Base-by-base conservation (phyloP, 2,888 invertebrate genomes). In the Caenorhabditis uteleia region DNA sequence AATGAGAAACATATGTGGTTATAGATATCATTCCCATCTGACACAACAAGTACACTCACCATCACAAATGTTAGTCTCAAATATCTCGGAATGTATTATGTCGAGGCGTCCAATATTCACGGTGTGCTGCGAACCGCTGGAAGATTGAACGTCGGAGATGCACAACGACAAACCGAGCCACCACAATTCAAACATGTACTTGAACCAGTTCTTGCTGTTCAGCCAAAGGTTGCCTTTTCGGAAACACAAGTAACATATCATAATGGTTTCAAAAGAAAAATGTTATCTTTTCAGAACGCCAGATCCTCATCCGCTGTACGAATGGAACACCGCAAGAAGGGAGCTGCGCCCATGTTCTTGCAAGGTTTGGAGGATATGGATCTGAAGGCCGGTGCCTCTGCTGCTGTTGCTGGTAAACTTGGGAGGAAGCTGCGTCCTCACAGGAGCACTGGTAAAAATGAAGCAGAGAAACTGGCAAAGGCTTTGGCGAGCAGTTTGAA, bases 321-420 rank as follows among this genome's bases (percentile, higher is more conserved):
- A 38, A 50, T 69, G 58, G 70, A 70, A 33, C 38, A 56, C 54
- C 50, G 49, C 47, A 70, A 58, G 45, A 75, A 71, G 58, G 76
- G 74, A 43, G 75, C 77, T 45, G 77, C 82, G 27, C 81, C 81
- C 18, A 62, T 58, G 21, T 82, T 82, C 57, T 72, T 80, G 34
- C 70, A 73, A 40, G 82, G 82, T 21, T 58, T 82, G 8, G 76
- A 80, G 49, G 82, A 82, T 56, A 70, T 82, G 70, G 80, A 82
- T 43, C 55, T 82, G 46, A 74, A 77, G 51, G 80, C 79, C 14
- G 82, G 82, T 31, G 77, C 74, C 34, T 74, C 75, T 25, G 80
- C 77, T 39, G 80, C 79, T 10, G 78, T 82, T 14, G 77, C 79
- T 33, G 82, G 81, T 43, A 75, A 78, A 50, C 56, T 81, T 33